These are phyloP conservation scores for Thereva unica DNA, from an alignment of 2,888 invertebrate species.

Conservation along the genomic window DNA sequence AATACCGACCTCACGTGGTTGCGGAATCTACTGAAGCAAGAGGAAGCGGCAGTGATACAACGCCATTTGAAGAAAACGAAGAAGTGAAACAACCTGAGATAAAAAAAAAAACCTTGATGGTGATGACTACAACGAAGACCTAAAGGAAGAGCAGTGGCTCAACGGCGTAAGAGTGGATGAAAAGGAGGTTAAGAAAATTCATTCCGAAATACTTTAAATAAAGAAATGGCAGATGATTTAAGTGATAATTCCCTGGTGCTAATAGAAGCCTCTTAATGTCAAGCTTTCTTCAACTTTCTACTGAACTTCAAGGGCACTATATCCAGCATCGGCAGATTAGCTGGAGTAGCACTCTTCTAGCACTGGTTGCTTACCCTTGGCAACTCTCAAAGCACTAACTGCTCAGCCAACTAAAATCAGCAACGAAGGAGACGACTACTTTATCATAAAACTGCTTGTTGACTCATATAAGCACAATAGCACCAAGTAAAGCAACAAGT, in stretches of 20 bases:
- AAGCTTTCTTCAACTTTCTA: constrained; percentile 89
- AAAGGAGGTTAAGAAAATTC: constrained; percentile 78
- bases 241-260: constrained; percentile 79
- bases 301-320: constrained; percentile 84
- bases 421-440: constrained; percentile 72
- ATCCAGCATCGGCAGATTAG: constrained; percentile 78
- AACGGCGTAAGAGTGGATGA: constrained; percentile 82
- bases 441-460: constrained; percentile 80
- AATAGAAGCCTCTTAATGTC: constrained; percentile 82
- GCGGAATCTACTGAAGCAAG: constrained; percentile 77
- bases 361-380: constrained; percentile 91
- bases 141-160: constrained; percentile 75
- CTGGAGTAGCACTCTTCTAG: constrained; percentile 92
- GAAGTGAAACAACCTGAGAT: neutral
- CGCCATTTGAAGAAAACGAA: constrained; percentile 44
- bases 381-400: constrained; percentile 78
- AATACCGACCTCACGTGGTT: constrained; percentile 87
- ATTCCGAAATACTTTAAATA: constrained; percentile 64
- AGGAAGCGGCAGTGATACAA: constrained; percentile 67
- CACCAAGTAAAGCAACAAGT: constrained; percentile 68
- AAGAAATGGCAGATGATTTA: constrained; percentile 75
- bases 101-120: constrained; percentile 2
- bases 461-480: constrained; percentile 67
- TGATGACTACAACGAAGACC: constrained; percentile 57
- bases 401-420: constrained; percentile 76